Base-by-base conservation (phyloP, 2,797 vertebrate genomes). In the Lophotriccus pileatus region DNA sequence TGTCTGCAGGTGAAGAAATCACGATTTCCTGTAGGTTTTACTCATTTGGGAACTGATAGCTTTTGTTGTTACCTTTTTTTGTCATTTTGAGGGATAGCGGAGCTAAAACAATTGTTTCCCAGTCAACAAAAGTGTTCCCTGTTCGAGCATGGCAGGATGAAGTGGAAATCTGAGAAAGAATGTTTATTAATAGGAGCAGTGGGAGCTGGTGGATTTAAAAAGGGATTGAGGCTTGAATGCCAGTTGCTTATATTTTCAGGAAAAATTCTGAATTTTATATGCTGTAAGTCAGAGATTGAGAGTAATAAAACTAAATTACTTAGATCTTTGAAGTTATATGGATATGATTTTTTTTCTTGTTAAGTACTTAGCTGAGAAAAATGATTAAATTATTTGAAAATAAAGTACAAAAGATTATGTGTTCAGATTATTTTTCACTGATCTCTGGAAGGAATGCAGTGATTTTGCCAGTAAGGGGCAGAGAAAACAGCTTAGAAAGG, bases 341-440 rank as follows among this genome's bases (percentile, higher is more conserved):
- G 41, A 20, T 69, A 28, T 63, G 21, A 13, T 32, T 50, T 72
- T 75, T 75, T 92, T 84, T 24, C 50, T 79, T 84, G 19, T 67
- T 50, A 49, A 83, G 47, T 86, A 80, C n/a, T 91, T 85, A 80
- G 58, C 41, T 77, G 79, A 89, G 73, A 36, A 91, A 90, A 87
- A 79, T 10, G 3, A 63, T 67, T 52, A 25, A 53, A 52, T 93
- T 87, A 83, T 53, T 89, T 90, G 82, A 91, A 94, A 93, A 74
- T 58, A 60, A 91, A 96, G 76, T 64, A 93, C 58, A 78, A 78
- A 89, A 92, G 90, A 91, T 90, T 86, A 56, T 74, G 39, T 60
- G 60, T 78, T 94, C 62, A 64, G 53, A 74, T 95, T 93, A 72
- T 84, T 95, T 94, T 95, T 90, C 85, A 72, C 77, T 93, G 89